A percentile compares a stretch with the other conserved stretches of the same genome.
These are phyloP conservation scores for Anthonomus grandis DNA, from an alignment of 1,140 invertebrate species.

Conservation along the genomic window DNA sequence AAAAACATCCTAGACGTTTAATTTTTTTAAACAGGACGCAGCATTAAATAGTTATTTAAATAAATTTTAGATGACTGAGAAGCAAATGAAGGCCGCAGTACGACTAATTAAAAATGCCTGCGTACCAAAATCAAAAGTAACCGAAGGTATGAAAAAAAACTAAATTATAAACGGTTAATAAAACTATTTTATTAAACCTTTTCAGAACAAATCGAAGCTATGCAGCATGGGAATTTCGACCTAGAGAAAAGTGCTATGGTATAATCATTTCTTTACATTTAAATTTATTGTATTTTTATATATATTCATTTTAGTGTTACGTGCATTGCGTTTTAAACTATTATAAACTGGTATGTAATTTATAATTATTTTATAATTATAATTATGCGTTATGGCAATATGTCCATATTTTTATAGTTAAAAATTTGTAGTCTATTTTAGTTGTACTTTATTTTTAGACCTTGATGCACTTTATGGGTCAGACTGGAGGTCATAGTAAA, in stretches of 20 bases:
- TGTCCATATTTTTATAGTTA: too few relatives aligned
- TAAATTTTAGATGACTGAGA: constrained; percentile 42
- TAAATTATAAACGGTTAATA: neutral
- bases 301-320: constrained; percentile 31
- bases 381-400: too few relatives aligned
- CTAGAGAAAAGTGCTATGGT: constrained; percentile 32
- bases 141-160: constrained; percentile 33
- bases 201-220: constrained; percentile 35
- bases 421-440: too few relatives aligned
- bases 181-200: constrained; percentile 1
- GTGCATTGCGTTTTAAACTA: constrained; percentile 32
- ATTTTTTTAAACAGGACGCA: neutral
- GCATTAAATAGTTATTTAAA: neutral
- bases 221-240: constrained; percentile 34
- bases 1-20: neutral
- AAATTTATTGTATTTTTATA: neutral
- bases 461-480: too few relatives aligned
- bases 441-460: too few relatives aligned
- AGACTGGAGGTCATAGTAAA: too few relatives aligned
- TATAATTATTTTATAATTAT: too few relatives aligned
- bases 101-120: constrained; percentile 45
- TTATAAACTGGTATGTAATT: constrained; percentile 38
- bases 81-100: constrained; percentile 41
- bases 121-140: constrained; percentile 44
- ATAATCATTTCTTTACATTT: neutral